Evolutionary conservation across 2,797 vertebrate genomes (phyloP).

Genomic region (Margarornis squamiger): DNA sequence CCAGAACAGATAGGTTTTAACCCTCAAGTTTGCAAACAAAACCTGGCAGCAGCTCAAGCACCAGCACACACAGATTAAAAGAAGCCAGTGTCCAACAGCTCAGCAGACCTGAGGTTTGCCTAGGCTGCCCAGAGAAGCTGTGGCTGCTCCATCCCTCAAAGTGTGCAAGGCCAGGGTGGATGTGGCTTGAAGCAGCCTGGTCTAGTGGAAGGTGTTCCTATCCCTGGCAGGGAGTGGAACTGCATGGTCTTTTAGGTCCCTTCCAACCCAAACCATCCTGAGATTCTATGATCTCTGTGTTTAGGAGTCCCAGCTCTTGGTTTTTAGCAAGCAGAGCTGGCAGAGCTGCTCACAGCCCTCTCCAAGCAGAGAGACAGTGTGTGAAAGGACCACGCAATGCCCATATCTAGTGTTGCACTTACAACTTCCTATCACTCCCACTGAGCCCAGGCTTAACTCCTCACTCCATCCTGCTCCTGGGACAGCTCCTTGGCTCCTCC

Average conservation of each 20-base stretch:
- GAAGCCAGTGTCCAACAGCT: background rate
- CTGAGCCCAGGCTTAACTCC: background rate
- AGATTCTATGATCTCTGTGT: background rate
- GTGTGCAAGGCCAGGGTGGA: background rate
- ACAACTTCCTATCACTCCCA: background rate
- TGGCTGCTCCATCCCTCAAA: background rate
- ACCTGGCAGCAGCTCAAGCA: background rate
- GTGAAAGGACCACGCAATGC: background rate
- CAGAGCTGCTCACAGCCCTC: background rate
- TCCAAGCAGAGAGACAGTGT: background rate
- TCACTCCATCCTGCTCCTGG: background rate
- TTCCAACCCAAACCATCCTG: background rate
- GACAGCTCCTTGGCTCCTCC: background rate
- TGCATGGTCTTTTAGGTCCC: no score
- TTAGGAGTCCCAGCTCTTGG: background rate
- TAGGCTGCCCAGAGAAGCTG: background rate
- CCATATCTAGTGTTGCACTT: accelerated
- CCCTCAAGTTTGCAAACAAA: background rate
- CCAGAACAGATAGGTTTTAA: background rate
- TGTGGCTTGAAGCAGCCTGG: background rate
- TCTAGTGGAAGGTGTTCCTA: background rate
- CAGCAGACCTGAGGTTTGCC: background rate
- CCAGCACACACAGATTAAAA: background rate
- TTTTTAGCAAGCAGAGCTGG: background rate
- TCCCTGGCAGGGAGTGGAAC: background rate